Conservation (phyloP, 2,797 vertebrate genomes). For the Lateolabrax maculatus region DNA sequence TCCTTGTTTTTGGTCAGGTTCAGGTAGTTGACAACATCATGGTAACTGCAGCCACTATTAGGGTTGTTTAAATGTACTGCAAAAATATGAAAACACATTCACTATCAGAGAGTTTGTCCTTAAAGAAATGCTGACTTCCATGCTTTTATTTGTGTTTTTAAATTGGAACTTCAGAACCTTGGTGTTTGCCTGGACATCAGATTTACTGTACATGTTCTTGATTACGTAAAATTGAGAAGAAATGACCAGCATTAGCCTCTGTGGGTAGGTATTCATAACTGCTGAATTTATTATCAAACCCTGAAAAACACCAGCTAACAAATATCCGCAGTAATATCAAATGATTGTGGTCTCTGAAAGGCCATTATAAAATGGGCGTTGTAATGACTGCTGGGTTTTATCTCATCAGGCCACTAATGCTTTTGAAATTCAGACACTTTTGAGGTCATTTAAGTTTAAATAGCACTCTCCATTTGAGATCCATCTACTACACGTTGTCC, state of each 20-base stretch:
- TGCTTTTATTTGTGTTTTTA: neutral
- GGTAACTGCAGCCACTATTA: slow-evolving; percentile 44
- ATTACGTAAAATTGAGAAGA: neutral
- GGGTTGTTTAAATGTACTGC: too few relatives aligned
- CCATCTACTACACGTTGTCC: neutral
- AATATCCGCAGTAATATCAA: slow-evolving; percentile 2
- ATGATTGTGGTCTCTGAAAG: slow-evolving; percentile 34
- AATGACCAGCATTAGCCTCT: neutral
- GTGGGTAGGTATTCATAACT: neutral
- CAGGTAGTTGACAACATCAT: slow-evolving; percentile 59
- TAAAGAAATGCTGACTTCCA: neutral
- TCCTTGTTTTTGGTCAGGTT: slow-evolving; percentile 59
- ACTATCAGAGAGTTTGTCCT: neutral
- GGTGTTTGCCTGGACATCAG: neutral
- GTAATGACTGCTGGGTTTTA: neutral
- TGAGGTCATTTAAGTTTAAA: neutral
- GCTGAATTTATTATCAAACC: slow-evolving; percentile 1
- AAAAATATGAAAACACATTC: neutral
- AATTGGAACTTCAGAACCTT: neutral
- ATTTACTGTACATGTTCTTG: neutral
- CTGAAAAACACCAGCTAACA: slow-evolving; percentile 8
- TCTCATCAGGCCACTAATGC: slow-evolving; percentile 16
- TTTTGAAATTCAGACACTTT: neutral
- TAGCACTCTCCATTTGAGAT: neutral
- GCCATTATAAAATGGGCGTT: slow-evolving; percentile 33